Evolutionary conservation across 1,140 invertebrate species (phyloP).

Genomic region (Lepeophtheirus salmonis): DNA sequence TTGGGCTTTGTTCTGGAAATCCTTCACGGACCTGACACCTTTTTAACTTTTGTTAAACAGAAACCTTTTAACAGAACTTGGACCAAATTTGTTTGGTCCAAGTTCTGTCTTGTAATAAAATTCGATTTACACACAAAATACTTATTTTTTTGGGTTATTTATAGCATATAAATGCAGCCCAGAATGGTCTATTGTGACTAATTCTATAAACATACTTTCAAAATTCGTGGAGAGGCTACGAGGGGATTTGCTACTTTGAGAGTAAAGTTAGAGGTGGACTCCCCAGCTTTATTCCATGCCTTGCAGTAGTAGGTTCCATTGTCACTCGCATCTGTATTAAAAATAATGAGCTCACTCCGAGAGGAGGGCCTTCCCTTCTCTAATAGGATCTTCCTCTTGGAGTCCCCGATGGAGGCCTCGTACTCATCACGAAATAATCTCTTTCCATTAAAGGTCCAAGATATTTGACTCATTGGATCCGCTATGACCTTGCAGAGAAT

Average conservation of each 20-base stretch:
- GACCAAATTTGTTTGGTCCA: no score
- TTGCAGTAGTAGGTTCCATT: slow-evolving; percentile 10
- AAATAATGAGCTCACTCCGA: slow-evolving; percentile 4
- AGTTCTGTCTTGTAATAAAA: no score
- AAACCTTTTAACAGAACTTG: no score
- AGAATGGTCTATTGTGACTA: neutral
- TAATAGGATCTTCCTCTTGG: neutral
- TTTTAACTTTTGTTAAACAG: no score
- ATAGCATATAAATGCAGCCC: no score
- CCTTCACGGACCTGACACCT: no score
- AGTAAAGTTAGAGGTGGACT: slow-evolving; percentile 6
- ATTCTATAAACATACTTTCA: slow-evolving; percentile 1
- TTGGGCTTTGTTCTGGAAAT: no score
- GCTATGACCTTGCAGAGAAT: slow-evolving; percentile 5
- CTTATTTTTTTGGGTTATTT: no score
- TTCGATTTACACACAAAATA: no score
- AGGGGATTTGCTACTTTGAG: slow-evolving; percentile 2
- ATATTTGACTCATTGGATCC: neutral
- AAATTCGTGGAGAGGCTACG: neutral
- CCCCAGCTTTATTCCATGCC: slow-evolving; percentile 7
- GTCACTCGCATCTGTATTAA: slow-evolving; percentile 1
- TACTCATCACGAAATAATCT: neutral
- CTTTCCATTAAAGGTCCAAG: slow-evolving; percentile 8
- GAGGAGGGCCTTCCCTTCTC: neutral
- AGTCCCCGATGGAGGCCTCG: neutral